Conservation (phyloP, 2,797 vertebrate genomes). For the Dermochelys coriacea region DNA sequence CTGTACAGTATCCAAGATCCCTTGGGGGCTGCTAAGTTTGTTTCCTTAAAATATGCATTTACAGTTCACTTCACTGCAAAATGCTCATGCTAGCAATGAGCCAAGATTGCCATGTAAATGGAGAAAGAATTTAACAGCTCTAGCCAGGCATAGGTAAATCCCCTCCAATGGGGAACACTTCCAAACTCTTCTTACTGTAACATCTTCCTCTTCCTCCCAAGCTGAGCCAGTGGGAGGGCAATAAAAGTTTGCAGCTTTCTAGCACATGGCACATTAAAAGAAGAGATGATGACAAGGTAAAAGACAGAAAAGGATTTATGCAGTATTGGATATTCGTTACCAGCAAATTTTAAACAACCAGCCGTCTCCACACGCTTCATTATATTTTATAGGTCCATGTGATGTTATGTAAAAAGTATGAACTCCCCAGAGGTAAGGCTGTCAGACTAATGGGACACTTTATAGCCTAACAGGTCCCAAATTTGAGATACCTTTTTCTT, state of each 20-base stretch:
- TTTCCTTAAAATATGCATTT: background rate
- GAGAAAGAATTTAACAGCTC: background rate
- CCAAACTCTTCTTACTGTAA: background rate
- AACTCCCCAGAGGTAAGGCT: background rate
- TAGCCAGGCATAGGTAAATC: background rate
- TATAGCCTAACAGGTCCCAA: background rate
- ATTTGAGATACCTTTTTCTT: background rate
- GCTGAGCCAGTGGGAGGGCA: background rate
- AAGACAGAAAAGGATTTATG: background rate
- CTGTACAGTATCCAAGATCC: background rate
- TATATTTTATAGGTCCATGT: background rate
- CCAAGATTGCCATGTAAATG: background rate
- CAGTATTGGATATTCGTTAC: background rate
- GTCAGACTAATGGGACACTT: background rate
- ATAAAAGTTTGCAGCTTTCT: background rate
- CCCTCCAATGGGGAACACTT: background rate
- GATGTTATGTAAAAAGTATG: background rate
- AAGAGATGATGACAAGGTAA: background rate
- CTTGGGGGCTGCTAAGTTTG: background rate
- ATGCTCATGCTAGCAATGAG: conserved; percentile 15
- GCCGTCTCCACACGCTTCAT: background rate
- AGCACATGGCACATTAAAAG: background rate
- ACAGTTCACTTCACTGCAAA: background rate
- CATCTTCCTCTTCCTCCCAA: background rate
- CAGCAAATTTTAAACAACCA: background rate